Evolutionary conservation across 1,140 invertebrate species (phyloP).

Genomic region (Cylas formicarius): DNA sequence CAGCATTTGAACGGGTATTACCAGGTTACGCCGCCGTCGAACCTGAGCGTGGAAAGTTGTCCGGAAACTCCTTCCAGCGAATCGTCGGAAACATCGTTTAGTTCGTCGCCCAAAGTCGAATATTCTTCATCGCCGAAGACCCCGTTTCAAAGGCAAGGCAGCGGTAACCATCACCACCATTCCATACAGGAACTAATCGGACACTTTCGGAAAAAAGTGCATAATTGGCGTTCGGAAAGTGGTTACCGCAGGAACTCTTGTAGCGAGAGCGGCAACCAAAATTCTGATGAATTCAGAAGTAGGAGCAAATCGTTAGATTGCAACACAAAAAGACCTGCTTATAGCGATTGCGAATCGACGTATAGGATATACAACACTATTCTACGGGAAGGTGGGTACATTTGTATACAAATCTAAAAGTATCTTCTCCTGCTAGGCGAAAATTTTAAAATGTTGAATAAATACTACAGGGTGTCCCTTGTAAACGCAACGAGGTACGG

Average conservation of each 20-base stretch:
- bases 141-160: constrained; percentile 29
- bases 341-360: constrained; percentile 64
- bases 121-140: constrained; percentile 37
- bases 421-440: too few relatives aligned
- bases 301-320: constrained; percentile 71
- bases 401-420: too few relatives aligned
- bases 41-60: constrained; percentile 31
- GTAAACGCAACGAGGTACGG: too few relatives aligned
- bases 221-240: constrained; percentile 51
- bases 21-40: constrained; percentile 18
- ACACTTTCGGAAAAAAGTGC: constrained; percentile 61
- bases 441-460: too few relatives aligned
- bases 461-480: too few relatives aligned
- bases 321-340: constrained; percentile 44
- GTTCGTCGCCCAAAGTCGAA: constrained; percentile 25
- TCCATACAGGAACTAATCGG: constrained; percentile 65
- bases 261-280: constrained; percentile 43
- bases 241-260: constrained; percentile 43
- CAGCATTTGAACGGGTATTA: constrained; percentile 20
- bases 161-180: constrained; percentile 49
- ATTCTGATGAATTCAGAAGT: constrained; percentile 58
- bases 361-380: constrained; percentile 76
- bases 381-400: constrained; percentile 64
- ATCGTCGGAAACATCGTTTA: constrained; percentile 32
- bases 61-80: constrained; percentile 29